Conservation (phyloP, 2,888 invertebrate species). For the Ectropis crepuscularia region DNA sequence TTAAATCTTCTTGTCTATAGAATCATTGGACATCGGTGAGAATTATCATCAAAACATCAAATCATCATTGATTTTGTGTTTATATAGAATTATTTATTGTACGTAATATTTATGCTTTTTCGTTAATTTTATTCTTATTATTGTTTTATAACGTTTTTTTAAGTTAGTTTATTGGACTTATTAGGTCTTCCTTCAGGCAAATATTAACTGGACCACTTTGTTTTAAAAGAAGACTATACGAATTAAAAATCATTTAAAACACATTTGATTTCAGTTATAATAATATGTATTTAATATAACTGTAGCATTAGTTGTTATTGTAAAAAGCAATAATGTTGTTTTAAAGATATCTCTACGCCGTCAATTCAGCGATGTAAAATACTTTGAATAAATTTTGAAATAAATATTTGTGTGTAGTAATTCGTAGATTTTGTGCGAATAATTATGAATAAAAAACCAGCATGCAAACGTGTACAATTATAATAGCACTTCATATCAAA, state of each 20-base stretch:
- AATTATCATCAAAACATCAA: slow-evolving; percentile 71
- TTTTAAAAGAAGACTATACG: background rate
- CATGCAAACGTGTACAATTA: slow-evolving; percentile 17
- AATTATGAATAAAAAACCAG: slow-evolving; percentile 45
- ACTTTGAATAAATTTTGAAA: slow-evolving; percentile 63
- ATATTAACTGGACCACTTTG: background rate
- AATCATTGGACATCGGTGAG: slow-evolving; percentile 79
- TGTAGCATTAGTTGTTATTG: slow-evolving; percentile 55
- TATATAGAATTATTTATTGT: background rate
- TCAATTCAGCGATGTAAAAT: slow-evolving; percentile 83
- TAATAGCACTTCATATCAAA: background rate
- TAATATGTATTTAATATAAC: slow-evolving; percentile 57
- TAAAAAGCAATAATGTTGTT: slow-evolving; percentile 64
- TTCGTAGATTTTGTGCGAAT: slow-evolving; percentile 63
- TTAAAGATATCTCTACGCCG: slow-evolving; percentile 80
- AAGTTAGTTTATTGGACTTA: background rate
- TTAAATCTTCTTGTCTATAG: background rate
- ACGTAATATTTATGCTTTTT: background rate
- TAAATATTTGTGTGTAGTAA: slow-evolving; percentile 56
- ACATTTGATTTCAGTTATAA: slow-evolving; percentile 4
- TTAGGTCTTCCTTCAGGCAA: background rate
- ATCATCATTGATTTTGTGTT: background rate
- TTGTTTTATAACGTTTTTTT: too few species aligned
- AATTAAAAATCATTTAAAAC: too few species aligned
- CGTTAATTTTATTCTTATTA: too few species aligned